Conservation (phyloP, 2,888 invertebrate genomes). For the Aleiodes testaceus region DNA sequence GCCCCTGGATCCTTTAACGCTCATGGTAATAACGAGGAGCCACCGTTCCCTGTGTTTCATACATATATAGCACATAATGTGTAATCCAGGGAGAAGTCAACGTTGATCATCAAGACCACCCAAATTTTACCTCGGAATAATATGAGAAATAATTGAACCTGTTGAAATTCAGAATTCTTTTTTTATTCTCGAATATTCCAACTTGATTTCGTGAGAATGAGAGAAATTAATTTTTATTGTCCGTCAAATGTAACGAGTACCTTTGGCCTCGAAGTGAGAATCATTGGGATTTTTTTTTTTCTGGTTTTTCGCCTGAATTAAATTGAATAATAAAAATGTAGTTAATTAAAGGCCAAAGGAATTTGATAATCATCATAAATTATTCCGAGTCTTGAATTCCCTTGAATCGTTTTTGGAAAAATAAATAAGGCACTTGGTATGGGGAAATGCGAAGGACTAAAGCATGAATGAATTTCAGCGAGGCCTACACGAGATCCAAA, state of each 20-base stretch:
- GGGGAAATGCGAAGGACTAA: background rate
- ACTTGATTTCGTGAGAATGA: background rate
- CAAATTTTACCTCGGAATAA: conserved; percentile 32
- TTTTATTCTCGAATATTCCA: conserved; percentile 7
- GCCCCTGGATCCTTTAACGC: conserved; percentile 22
- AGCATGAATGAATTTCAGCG: background rate
- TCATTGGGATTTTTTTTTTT: too few relatives aligned
- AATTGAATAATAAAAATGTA: too few relatives aligned
- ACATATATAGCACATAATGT: conserved; percentile 25
- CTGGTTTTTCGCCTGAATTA: too few relatives aligned
- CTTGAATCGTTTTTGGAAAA: too few relatives aligned
- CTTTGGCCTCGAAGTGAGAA: conserved; percentile 4
- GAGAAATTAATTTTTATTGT: conserved; percentile 14
- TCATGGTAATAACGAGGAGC: conserved; percentile 27
- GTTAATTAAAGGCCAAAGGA: too few relatives aligned
- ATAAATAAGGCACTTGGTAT: too few relatives aligned
- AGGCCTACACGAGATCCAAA: conserved; percentile 1
- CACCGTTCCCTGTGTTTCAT: conserved; percentile 23
- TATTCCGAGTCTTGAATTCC: too few relatives aligned
- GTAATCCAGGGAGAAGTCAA: conserved; percentile 39
- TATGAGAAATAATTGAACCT: conserved; percentile 15
- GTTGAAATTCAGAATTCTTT: background rate
- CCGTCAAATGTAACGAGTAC: background rate
- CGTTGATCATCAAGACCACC: conserved; percentile 40
- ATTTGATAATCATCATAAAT: too few relatives aligned